Evolutionary conservation across 2,888 invertebrate genomes (phyloP), one percentile per base, ranked within the genome.

Genomic region (Chrysolina oricalcia): DNA sequence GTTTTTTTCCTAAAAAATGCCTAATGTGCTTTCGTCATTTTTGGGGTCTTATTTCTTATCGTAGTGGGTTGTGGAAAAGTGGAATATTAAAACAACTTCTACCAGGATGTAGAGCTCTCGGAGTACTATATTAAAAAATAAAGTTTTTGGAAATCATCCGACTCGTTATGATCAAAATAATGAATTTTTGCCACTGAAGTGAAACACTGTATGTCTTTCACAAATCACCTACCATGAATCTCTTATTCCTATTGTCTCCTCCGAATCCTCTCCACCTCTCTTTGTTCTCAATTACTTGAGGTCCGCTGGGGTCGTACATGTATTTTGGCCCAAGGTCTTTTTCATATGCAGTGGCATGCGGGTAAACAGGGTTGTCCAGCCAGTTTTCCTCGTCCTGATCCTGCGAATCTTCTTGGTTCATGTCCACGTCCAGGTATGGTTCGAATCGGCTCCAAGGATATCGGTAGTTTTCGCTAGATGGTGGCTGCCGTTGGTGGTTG

Each of bases 341-440:
- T 89, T 80, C 88, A 88, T 67, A 90, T 88, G 80, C 71, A 53
- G 79, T 78, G 21, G 83, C 83, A 70, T 87, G 87, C 5, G 91
- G 89, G n/a, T 90, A 90, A 0, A 91, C 91, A 0, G 92, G 92
- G 73, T 90, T 90, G 81, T 92, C 91, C 84, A 91, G 89, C 92
- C 92, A 92, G 71, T 90, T 86, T 72, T 88, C 90, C 59, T 92
- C 91, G 6, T 91, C 90, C 76, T 91, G 90, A 65, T 90, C 91
- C 5, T 90, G 90, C 74, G 90, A 88, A 72, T 90, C 90, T 15
- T 90, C 90, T n/a, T 90, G 90, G 50, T 91, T 90, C 40, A 88
- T 82, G 10, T 87, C 88, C 75, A 90, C 87, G 10, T 89, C 87
- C 9, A 88, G 85, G 88, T 89, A 78, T 1, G 89, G 85, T 88